Evolutionary conservation across 1,140 invertebrate species (phyloP).

Genomic region (Manduca sexta): DNA sequence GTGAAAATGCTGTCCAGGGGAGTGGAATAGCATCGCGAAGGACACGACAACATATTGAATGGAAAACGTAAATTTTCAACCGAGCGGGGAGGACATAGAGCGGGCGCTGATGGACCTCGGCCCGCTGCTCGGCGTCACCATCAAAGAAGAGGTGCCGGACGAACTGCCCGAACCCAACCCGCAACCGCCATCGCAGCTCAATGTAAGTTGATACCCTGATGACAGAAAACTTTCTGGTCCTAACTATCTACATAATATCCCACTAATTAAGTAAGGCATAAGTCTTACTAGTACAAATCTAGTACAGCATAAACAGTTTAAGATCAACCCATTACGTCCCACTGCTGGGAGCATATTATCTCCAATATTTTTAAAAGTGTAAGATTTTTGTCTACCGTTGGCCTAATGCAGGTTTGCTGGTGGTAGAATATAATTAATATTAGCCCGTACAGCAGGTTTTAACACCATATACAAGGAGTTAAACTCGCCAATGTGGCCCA

Average conservation of each 20-base stretch:
- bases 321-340: too few species aligned
- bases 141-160: constrained; percentile 63
- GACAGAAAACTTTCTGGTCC: not conserved
- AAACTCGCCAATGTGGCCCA: too few species aligned
- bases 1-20: constrained; percentile 35
- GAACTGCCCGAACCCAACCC: constrained; percentile 31
- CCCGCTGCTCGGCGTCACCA: constrained; percentile 61
- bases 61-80: constrained; percentile 54
- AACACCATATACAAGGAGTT: too few species aligned
- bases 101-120: constrained; percentile 65
- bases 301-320: too few species aligned
- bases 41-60: constrained; percentile 22
- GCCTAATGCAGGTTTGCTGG: too few species aligned
- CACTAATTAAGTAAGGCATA: too few species aligned
- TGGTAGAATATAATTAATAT: too few species aligned
- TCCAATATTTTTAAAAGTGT: too few species aligned
- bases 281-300: too few species aligned
- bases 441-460: too few species aligned
- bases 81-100: constrained; percentile 60
- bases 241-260: not conserved
- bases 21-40: constrained; percentile 21
- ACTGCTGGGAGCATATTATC: too few species aligned
- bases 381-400: too few species aligned
- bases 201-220: constrained; percentile 10
- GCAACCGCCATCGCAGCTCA: constrained; percentile 15